Conservation (phyloP, 2,113 vertebrate species). For the Ammospiza caudacuta region DNA sequence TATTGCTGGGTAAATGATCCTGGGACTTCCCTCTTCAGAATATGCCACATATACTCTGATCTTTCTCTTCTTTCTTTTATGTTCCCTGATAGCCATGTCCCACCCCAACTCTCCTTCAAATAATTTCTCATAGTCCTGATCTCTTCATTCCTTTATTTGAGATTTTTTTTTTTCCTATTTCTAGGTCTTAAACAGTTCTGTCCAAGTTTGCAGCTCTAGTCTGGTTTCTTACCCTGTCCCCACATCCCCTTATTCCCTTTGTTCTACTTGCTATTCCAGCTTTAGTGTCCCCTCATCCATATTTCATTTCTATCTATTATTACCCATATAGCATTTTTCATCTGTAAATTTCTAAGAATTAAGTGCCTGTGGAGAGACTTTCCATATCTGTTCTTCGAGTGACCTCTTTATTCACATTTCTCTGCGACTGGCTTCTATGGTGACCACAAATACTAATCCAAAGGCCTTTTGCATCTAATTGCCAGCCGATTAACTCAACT, state of each 20-base stretch:
- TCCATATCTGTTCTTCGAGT: neutral
- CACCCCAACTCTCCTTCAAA: neutral
- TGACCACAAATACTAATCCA: slow-evolving; percentile 24
- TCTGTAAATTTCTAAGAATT: slow-evolving; percentile 62
- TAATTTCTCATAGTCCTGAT: neutral
- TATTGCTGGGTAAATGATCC: neutral
- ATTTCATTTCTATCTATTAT: slow-evolving; percentile 64
- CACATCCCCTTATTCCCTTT: slow-evolving; percentile 23
- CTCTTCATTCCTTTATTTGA: neutral
- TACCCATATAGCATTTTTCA: slow-evolving; percentile 55
- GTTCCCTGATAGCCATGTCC: neutral
- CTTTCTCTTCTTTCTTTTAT: neutral
- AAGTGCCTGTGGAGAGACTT: slow-evolving; percentile 37
- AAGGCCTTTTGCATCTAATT: slow-evolving; percentile 27
- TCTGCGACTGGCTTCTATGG: neutral
- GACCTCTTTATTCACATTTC: slow-evolving; percentile 30
- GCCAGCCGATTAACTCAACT: neutral
- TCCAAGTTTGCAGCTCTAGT: neutral
- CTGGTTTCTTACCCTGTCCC: slow-evolving; percentile 24
- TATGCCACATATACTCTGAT: neutral
- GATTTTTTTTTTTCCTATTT: neutral
- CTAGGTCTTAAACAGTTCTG: neutral
- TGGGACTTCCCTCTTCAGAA: neutral
- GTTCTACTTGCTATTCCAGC: slow-evolving; percentile 58
- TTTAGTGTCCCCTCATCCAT: slow-evolving; percentile 58